phyloP scores from a whole-genome alignment of 2,888 invertebrate species.

The Hypselothyrea guttata region DNA sequence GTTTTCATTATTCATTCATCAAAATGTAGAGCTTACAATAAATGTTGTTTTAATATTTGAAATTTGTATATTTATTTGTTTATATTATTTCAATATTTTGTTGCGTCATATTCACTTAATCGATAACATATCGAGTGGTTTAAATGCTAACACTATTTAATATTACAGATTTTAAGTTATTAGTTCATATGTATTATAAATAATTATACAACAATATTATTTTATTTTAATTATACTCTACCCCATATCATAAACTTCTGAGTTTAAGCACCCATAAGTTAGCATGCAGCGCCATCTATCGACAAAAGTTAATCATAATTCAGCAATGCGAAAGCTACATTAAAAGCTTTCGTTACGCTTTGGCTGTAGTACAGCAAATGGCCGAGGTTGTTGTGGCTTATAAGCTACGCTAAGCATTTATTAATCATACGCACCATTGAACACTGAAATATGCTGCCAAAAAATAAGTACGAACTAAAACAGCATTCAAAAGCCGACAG shows the following conservation, averaged over 20 bases:
- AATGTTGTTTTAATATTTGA: too few species aligned
- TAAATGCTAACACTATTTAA: too few species aligned
- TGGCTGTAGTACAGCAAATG: constrained; percentile 26
- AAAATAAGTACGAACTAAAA: neutral
- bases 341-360: constrained; percentile 24
- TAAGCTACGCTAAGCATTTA: constrained; percentile 4
- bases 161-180: too few species aligned
- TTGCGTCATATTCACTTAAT: too few species aligned
- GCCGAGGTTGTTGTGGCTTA: constrained; percentile 15
- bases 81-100: too few species aligned
- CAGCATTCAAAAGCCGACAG: neutral
- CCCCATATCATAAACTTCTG: too few species aligned
- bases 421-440: constrained; percentile 44
- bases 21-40: too few species aligned
- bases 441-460: constrained; percentile 1
- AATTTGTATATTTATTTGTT: too few species aligned
- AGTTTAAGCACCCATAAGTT: neutral
- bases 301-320: constrained; percentile 1
- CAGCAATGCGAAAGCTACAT: constrained; percentile 16
- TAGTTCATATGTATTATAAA: too few species aligned
- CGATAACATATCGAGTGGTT: too few species aligned
- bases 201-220: neutral
- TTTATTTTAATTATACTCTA: too few species aligned
- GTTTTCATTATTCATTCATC: too few species aligned
- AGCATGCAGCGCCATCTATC: constrained; percentile 39